A percentile compares a stretch with the other conserved stretches of the same genome.
Evolutionary conservation across 1,140 invertebrate species (phyloP).

Genomic region (Zaprionus ghesquierei): DNA sequence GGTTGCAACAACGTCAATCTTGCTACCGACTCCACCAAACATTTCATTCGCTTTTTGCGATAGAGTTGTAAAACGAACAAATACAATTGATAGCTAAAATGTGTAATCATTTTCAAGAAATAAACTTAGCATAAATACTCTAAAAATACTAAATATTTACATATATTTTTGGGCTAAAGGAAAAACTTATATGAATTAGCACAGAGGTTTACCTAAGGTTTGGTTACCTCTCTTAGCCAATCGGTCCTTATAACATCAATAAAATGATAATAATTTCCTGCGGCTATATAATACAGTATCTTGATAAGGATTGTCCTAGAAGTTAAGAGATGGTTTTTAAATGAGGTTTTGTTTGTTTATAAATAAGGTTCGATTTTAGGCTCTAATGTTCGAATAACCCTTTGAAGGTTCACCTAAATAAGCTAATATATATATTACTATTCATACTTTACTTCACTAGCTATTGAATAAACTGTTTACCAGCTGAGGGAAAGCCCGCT

Average conservation of each 20-base stretch:
- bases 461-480: not conserved
- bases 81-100: not conserved
- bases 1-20: constrained; percentile 64
- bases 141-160: not conserved
- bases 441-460: not conserved
- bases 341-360: too few species aligned
- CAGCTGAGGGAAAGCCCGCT: not conserved
- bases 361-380: too few species aligned
- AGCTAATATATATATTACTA: not conserved
- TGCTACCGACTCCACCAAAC: constrained; percentile 36
- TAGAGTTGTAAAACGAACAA: constrained; percentile 1
- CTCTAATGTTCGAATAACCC: too few species aligned
- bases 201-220: too few species aligned
- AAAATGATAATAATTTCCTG: too few species aligned
- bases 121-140: not conserved
- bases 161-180: not conserved
- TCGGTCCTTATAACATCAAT: too few species aligned
- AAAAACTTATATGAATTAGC: not conserved
- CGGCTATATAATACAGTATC: too few species aligned
- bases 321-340: too few species aligned
- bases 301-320: too few species aligned
- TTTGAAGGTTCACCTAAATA: too few species aligned
- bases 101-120: not conserved
- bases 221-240: too few species aligned
- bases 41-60: constrained; percentile 53